phyloP scores from a whole-genome alignment of 2,113 vertebrate genomes.

The Tetrao urogallus region DNA sequence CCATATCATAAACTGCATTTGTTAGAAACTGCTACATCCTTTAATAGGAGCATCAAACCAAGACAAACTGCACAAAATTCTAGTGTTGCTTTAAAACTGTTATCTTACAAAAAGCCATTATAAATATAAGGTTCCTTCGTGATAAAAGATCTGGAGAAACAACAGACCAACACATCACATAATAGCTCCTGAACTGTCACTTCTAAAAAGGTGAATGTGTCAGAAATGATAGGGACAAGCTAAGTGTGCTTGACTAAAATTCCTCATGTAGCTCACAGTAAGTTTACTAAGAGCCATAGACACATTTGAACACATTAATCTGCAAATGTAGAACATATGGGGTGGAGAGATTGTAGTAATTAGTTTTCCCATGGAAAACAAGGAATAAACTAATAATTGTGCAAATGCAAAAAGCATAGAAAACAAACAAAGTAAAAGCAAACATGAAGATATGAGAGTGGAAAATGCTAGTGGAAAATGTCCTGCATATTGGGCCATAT shows the following conservation, averaged over 20 bases:
- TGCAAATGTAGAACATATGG: background rate
- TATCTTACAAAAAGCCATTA: background rate
- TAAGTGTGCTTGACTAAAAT: background rate
- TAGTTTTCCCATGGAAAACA: background rate
- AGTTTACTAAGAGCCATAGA: background rate
- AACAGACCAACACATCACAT: background rate
- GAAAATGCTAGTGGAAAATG: background rate
- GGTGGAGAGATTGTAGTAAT: background rate
- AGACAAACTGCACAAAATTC: background rate
- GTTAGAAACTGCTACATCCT: background rate
- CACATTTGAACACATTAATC: background rate
- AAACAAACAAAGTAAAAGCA: background rate
- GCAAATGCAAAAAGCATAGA: background rate
- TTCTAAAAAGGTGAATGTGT: background rate
- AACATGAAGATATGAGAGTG: background rate
- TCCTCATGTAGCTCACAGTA: background rate
- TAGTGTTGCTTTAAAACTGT: background rate
- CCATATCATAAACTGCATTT: background rate
- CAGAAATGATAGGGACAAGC: background rate
- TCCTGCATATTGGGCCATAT: background rate
- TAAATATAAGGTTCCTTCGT: conserved; percentile 6
- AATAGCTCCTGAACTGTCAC: background rate
- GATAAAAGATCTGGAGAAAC: conserved; percentile 32
- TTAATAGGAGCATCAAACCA: background rate
- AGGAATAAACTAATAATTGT: background rate